phyloP scores from a whole-genome alignment of 2,797 vertebrate species.

The Aplochiton taeniatus region DNA sequence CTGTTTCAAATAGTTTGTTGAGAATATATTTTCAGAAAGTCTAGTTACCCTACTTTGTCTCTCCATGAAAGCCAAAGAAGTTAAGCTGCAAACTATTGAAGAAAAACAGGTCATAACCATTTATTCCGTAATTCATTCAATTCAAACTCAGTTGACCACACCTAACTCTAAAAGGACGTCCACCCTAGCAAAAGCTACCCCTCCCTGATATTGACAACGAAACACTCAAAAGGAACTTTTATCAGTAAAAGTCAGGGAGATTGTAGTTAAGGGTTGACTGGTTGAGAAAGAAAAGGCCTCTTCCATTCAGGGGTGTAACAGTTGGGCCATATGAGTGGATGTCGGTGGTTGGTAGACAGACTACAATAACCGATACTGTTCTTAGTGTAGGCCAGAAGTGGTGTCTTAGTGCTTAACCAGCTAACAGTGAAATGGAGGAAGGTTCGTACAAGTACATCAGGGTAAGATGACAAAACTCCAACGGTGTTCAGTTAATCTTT shows the following conservation, averaged over 20 bases:
- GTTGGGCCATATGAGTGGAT: not conserved
- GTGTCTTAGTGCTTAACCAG: not conserved
- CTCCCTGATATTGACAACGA: constrained; percentile 65
- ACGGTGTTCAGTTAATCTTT: not conserved
- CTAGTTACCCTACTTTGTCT: too few species aligned
- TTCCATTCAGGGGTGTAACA: constrained; percentile 11
- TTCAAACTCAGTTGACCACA: too few species aligned
- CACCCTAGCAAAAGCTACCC: constrained; percentile 40
- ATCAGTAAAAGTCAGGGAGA: constrained; percentile 63
- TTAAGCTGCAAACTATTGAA: too few species aligned
- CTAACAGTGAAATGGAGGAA: constrained; percentile 57
- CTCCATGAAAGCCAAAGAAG: too few species aligned
- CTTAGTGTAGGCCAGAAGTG: not conserved
- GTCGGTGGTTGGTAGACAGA: too few species aligned
- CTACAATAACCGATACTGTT: too few species aligned
- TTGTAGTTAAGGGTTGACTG: constrained; percentile 10
- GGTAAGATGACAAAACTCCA: constrained; percentile 51
- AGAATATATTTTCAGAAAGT: too few species aligned
- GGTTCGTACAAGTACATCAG: constrained; percentile 64
- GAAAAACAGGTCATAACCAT: too few species aligned
- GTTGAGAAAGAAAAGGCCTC: constrained; percentile 42
- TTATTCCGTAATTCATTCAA: too few species aligned
- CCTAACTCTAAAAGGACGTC: too few species aligned
- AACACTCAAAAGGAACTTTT: constrained; percentile 53
- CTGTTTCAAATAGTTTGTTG: too few species aligned